Percentiles rank a stretch among this genome's conserved stretches.
These are phyloP conservation scores for Bactericera cockerelli DNA, from an alignment of 1,140 invertebrate species.

Conservation along the genomic window DNA sequence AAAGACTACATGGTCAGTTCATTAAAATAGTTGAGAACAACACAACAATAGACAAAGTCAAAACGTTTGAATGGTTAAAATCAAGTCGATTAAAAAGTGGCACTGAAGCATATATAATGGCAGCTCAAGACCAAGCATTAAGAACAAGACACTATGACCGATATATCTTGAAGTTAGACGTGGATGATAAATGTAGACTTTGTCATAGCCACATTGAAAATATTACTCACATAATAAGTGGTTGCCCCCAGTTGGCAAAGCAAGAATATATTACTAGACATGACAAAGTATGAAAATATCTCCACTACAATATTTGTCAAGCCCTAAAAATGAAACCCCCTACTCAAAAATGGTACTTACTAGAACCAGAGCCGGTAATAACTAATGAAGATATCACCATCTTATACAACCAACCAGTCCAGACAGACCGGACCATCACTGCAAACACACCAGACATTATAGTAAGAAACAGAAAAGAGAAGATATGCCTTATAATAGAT, in stretches of 20 bases:
- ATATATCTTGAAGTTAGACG: neutral
- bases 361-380: slow-evolving; percentile 3
- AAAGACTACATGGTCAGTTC: slow-evolving; percentile 1
- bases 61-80: slow-evolving; percentile 4
- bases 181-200: neutral
- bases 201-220: neutral
- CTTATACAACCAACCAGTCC: neutral
- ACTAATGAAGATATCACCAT: neutral
- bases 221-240: neutral
- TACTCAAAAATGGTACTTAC: neutral
- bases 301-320: slow-evolving; percentile 4
- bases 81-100: neutral
- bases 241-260: neutral
- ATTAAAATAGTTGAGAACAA: neutral
- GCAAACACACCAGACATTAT: slow-evolving; percentile 9
- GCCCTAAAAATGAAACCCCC: neutral
- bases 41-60: neutral
- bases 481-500: neutral
- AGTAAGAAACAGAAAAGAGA: slow-evolving; percentile 5
- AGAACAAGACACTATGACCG: neutral
- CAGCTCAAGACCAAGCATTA: neutral
- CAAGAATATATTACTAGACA: slow-evolving; percentile 1
- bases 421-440: neutral
- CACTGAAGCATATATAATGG: slow-evolving; percentile 2
- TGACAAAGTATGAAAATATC: neutral